These are phyloP conservation scores for Harpagifer antarcticus DNA, from an alignment of 2,797 vertebrate species.

Conservation along the genomic window DNA sequence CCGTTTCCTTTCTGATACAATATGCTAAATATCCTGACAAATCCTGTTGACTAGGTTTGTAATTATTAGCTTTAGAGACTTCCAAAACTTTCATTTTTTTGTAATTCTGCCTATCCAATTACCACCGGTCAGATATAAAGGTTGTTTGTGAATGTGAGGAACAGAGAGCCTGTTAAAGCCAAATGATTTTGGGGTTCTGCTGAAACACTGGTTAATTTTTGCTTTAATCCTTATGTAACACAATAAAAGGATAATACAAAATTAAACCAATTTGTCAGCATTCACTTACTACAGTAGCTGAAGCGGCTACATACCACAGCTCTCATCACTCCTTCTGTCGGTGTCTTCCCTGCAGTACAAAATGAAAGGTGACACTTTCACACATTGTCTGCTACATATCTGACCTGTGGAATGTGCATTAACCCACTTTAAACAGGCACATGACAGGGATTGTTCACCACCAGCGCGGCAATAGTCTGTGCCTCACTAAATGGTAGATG, in stretches of 20 bases:
- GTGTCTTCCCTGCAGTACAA: constrained; percentile 13
- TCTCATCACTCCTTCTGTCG: neutral
- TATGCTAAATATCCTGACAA: constrained; percentile 33
- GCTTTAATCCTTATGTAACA: constrained; percentile 29
- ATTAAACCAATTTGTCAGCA: constrained; percentile 10
- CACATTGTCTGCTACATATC: constrained; percentile 60
- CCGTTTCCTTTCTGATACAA: constrained; percentile 57
- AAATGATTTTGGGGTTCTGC: constrained; percentile 6
- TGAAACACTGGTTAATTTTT: constrained; percentile 2
- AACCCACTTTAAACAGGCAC: constrained; percentile 37
- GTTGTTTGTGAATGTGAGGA: neutral
- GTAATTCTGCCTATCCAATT: neutral
- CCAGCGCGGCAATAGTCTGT: constrained; percentile 30
- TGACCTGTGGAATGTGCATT: constrained; percentile 20
- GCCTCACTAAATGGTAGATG: constrained; percentile 21
- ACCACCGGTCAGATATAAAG: constrained; percentile 13
- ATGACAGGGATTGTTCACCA: constrained; percentile 27
- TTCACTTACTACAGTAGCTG: constrained; percentile 10
- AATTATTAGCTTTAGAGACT: neutral
- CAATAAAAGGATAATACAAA: constrained; percentile 5
- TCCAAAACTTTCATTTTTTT: neutral
- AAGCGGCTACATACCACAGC: neutral
- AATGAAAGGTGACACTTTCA: constrained; percentile 15
- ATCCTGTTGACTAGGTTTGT: constrained; percentile 12
- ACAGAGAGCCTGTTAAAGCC: constrained; percentile 1